Base-by-base conservation (phyloP, 2,113 vertebrate species). In the Loxodonta africana region DNA sequence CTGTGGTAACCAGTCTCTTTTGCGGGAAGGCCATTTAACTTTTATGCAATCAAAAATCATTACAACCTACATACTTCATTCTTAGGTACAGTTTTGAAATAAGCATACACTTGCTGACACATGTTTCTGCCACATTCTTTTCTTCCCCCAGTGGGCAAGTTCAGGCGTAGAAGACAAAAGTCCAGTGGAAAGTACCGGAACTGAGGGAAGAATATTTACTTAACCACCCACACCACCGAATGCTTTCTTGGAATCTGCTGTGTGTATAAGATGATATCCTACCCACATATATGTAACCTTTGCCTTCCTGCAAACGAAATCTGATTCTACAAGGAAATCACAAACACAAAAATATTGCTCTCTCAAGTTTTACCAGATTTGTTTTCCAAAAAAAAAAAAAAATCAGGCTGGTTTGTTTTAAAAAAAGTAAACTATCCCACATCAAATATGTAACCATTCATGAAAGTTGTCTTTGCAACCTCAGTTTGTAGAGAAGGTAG, bases 91-190 rank as follows among this genome's bases (percentile, higher is more conserved):
- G 28, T 95, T 95, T 88, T 87, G 62, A 87, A 97, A 69, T 96
- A 82, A 92, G 30, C 33, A 9, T 73, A 25, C 67, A 90, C 89
- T 87, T 97, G 30, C 91, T 87, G 65, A 46, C 84, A 73, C 83
- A 96, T 44, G 88, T 89, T 93, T 88, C n/a, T 48, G 71, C 53
- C 69, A 97, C 94, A 94, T 95, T 88, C 76, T 97, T 23, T 94
- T 89, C 98, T 97, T 95, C 65, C 5, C 0, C 86, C 30, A 82
- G 1, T 65, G 92, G 95, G 87, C 98, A 83, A 94, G 98, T 98
- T 98, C 96, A 98, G 96, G 98, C 98, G 73, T 33, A 97, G 26
- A 95, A 76, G 65, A 92, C 74, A 94, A 97, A 97, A 98, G 97
- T 96, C 95, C 94, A 44, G 82, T 15, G 90, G 88, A 97, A 98